Evolutionary conservation across 2,888 invertebrate genomes (phyloP).

Genomic region (Clusia tigrina): DNA sequence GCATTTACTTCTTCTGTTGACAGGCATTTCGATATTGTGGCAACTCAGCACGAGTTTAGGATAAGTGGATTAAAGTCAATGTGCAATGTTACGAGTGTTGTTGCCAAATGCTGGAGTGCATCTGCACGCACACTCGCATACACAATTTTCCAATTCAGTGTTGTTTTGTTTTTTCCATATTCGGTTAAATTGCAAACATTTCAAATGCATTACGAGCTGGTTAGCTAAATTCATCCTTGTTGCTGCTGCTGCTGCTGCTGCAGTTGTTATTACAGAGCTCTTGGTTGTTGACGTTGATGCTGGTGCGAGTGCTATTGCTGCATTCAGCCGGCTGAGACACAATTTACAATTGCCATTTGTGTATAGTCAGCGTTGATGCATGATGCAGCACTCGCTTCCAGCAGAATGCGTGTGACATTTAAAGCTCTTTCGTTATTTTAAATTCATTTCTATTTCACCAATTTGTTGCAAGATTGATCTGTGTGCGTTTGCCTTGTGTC

Average conservation of each 20-base stretch:
- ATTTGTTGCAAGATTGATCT: too few relatives aligned
- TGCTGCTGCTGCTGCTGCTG: constrained; percentile 7
- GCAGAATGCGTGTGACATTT: too few relatives aligned
- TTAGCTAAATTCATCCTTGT: background rate
- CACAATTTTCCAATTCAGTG: background rate
- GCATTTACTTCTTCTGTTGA: background rate
- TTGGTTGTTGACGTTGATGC: background rate
- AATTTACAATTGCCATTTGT: too few relatives aligned
- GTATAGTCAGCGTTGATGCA: too few relatives aligned
- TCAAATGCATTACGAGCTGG: background rate
- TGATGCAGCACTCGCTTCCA: too few relatives aligned
- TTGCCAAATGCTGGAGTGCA: background rate
- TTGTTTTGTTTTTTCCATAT: background rate
- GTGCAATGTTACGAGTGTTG: background rate
- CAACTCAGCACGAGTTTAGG: background rate
- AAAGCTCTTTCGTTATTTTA: too few relatives aligned
- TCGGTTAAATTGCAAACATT: too few relatives aligned
- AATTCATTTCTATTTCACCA: too few relatives aligned
- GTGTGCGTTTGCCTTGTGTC: too few relatives aligned
- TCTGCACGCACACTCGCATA: background rate
- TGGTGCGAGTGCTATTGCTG: background rate
- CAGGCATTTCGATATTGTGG: background rate
- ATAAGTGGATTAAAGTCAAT: background rate
- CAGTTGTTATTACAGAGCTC: background rate
- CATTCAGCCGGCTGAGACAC: too few relatives aligned